Evolutionary conservation across 2,888 invertebrate species (phyloP).

Genomic region (Emmelina monodactyla): DNA sequence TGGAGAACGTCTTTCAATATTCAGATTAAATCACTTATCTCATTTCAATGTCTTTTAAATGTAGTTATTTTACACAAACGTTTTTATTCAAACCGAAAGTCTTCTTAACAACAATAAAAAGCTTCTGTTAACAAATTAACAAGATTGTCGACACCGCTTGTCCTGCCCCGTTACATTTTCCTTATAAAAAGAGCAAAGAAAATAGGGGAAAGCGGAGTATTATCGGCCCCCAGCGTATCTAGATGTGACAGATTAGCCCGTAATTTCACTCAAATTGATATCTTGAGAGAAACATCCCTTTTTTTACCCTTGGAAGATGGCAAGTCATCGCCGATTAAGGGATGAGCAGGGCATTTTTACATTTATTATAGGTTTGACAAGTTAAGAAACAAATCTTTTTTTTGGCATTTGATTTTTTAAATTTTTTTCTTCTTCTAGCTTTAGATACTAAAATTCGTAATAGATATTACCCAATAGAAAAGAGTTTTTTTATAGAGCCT

Average conservation of each 20-base stretch:
- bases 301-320: slow-evolving; percentile 35
- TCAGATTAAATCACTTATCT: no score
- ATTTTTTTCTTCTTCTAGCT: no score
- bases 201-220: slow-evolving; percentile 42
- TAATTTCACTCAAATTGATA: slow-evolving; percentile 63
- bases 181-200: slow-evolving; percentile 28
- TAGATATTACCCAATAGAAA: no score
- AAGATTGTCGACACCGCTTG: slow-evolving; percentile 38
- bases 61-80: no score
- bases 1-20: no score
- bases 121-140: slow-evolving; percentile 47
- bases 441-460: no score
- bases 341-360: slow-evolving; percentile 26
- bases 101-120: slow-evolving; percentile 2
- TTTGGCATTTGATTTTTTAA: no score
- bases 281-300: slow-evolving; percentile 46
- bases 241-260: slow-evolving; percentile 62
- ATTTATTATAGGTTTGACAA: slow-evolving; percentile 33
- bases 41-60: no score
- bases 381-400: no score
- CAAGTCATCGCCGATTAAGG: slow-evolving; percentile 39
- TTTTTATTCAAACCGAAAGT: no score
- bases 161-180: slow-evolving; percentile 24
- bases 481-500: no score
- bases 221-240: slow-evolving; percentile 42